Evolutionary conservation across 2,888 invertebrate species (phyloP).

Genomic region (Trimorus sp.): DNA sequence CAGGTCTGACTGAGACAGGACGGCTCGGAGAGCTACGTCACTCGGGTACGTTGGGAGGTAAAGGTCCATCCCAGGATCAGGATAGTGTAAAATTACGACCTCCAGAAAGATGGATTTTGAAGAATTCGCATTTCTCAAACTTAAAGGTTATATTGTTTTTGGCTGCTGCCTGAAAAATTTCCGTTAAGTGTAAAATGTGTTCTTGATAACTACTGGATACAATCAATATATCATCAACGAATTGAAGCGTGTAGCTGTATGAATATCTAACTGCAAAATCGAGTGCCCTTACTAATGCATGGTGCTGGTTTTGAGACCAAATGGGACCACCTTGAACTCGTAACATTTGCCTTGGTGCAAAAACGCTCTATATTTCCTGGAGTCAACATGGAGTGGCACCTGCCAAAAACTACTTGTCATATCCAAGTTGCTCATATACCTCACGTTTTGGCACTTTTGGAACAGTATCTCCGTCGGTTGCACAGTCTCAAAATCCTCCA

Average conservation of each 20-base stretch:
- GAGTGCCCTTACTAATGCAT: not conserved
- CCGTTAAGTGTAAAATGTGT: not conserved
- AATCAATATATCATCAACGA: not conserved
- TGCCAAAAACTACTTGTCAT: slow-evolving; percentile 29
- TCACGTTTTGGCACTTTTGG: not conserved
- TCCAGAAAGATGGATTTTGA: not conserved
- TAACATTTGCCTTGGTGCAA: too few relatives aligned
- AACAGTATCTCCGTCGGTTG: not conserved
- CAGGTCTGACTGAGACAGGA: slow-evolving; percentile 38
- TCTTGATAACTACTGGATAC: not conserved
- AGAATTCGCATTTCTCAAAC: not conserved
- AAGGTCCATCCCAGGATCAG: not conserved
- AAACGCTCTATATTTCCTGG: too few relatives aligned
- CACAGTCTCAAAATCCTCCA: slow-evolving; percentile 12
- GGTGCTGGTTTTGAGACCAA: too few relatives aligned
- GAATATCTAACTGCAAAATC: not conserved
- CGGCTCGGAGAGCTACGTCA: slow-evolving; percentile 45
- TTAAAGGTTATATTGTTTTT: too few relatives aligned
- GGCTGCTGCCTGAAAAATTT: too few relatives aligned
- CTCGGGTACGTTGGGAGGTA: too few relatives aligned
- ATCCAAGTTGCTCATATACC: slow-evolving; percentile 2
- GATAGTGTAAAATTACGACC: not conserved
- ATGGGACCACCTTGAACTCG: too few relatives aligned
- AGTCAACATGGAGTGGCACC: too few relatives aligned
- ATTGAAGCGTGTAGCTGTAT: not conserved